Conservation (phyloP, 2,888 invertebrate species). For the Glaucopsyche alexis region DNA sequence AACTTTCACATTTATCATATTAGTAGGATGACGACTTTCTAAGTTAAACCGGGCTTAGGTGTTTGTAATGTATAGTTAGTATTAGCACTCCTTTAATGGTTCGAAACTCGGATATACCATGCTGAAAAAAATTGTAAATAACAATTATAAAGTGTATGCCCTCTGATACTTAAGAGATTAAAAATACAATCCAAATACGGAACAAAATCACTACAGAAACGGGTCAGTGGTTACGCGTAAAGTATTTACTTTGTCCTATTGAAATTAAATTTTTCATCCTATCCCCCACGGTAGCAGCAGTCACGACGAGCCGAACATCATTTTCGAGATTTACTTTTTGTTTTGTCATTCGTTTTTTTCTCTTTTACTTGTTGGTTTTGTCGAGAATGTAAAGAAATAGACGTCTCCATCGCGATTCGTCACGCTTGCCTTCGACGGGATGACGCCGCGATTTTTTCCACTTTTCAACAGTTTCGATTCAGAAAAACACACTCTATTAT, state of each 20-base stretch:
- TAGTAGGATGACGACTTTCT: no score
- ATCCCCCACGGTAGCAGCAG: conserved; percentile 38
- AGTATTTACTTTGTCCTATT: conserved; percentile 22
- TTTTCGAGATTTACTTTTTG: conserved; percentile 46
- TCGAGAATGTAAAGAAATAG: conserved; percentile 69
- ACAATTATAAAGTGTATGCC: neutral
- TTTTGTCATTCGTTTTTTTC: conserved; percentile 50
- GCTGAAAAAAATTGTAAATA: neutral
- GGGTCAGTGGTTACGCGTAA: conserved; percentile 18
- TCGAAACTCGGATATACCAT: no score
- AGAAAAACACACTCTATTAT: neutral
- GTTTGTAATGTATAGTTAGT: no score
- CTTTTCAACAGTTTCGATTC: neutral
- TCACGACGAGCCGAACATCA: conserved; percentile 46
- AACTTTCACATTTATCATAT: no score
- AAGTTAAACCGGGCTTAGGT: no score
- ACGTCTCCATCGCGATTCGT: conserved; percentile 72
- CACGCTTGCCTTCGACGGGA: conserved; percentile 64
- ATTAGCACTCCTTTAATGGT: no score
- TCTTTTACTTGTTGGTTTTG: conserved; percentile 73
- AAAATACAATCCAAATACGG: neutral
- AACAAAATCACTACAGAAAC: conserved; percentile 13
- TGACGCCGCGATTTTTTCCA: conserved; percentile 66
- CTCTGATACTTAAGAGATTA: neutral
- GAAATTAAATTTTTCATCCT: conserved; percentile 34